A percentile compares a stretch with the other conserved stretches of the same genome.
phyloP scores from a whole-genome alignment of 2,888 invertebrate species.

The Drosophila parthenogenetica region DNA sequence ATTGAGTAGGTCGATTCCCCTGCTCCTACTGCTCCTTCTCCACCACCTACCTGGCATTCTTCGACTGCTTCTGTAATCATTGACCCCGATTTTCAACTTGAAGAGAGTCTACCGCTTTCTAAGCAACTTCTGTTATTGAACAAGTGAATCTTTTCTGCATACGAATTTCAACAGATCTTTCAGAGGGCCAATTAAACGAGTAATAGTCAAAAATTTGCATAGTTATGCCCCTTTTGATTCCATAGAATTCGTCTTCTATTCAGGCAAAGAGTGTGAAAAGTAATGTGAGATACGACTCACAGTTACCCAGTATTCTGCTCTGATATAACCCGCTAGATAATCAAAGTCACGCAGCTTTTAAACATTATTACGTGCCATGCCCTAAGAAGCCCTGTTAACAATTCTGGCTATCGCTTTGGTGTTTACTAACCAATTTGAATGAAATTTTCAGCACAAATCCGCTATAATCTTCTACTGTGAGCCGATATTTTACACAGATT shows the following conservation, averaged over 20 bases:
- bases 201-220: conserved; percentile 24
- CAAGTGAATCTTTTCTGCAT: conserved; percentile 27
- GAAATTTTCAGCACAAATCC: neutral
- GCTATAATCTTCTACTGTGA: no score
- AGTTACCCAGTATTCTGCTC: neutral
- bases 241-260: neutral
- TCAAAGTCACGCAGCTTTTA: neutral
- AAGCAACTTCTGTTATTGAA: conserved; percentile 31
- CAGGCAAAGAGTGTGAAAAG: neutral
- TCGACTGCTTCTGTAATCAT: conserved; percentile 57
- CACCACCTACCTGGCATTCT: neutral
- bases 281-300: conserved; percentile 14
- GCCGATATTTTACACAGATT: no score
- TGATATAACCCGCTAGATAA: neutral
- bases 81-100: conserved; percentile 63
- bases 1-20: conserved; percentile 19
- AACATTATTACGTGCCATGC: neutral
- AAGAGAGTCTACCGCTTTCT: conserved; percentile 52
- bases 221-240: conserved; percentile 6
- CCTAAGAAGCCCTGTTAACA: neutral
- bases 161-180: conserved; percentile 15
- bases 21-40: neutral
- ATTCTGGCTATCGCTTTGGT: neutral
- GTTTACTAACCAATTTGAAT: neutral
- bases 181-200: conserved; percentile 17